phyloP scores from a whole-genome alignment of 2,797 vertebrate genomes.

The Masticophis lateralis region DNA sequence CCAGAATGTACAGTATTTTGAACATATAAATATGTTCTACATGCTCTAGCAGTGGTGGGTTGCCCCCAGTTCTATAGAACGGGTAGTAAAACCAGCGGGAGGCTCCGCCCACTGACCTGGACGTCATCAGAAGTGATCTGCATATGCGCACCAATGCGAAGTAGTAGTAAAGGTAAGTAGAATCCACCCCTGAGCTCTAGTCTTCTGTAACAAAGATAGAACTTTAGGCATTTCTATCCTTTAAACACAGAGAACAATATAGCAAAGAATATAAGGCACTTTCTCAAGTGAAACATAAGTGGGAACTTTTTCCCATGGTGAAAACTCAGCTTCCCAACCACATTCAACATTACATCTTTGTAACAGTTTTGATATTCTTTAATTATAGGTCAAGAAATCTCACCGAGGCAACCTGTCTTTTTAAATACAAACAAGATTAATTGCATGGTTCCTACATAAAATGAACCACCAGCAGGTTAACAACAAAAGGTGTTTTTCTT shows the following conservation, averaged over 20 bases:
- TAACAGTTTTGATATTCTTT: slow-evolving; percentile 82
- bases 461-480: slow-evolving; percentile 77
- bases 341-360: slow-evolving; percentile 71
- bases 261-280: background rate
- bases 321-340: slow-evolving; percentile 62
- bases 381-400: slow-evolving; percentile 78
- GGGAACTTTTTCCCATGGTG: slow-evolving; percentile 51
- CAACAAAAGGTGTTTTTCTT: slow-evolving; percentile 74
- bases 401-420: slow-evolving; percentile 71
- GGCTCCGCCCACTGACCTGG: too few relatives aligned
- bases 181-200: background rate
- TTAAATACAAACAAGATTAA: slow-evolving; percentile 82
- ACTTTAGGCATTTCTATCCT: background rate
- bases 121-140: too few relatives aligned
- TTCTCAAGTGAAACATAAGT: slow-evolving; percentile 5
- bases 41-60: too few relatives aligned
- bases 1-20: background rate
- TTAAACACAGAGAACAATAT: background rate
- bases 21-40: background rate
- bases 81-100: too few relatives aligned
- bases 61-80: too few relatives aligned
- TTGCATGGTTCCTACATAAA: slow-evolving; percentile 78
- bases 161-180: too few relatives aligned
- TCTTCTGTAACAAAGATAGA: background rate
- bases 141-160: too few relatives aligned